Base-by-base conservation (phyloP, 2,797 vertebrate species). In the Acropternis orthonyx region DNA sequence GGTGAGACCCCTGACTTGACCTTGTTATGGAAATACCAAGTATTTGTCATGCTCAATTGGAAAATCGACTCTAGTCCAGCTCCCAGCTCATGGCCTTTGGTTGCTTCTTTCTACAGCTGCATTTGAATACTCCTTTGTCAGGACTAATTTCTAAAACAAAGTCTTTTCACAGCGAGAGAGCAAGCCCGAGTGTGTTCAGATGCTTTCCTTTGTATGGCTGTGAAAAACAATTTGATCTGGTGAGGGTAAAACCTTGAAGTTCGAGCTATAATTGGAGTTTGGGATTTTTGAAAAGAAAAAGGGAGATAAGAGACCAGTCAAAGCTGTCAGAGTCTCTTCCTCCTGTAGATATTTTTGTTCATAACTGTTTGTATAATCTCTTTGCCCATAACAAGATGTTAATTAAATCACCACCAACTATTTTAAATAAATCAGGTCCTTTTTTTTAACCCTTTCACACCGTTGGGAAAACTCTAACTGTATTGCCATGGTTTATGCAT, bases 181-280 rank as follows among this genome's bases (percentile, higher is more conserved):
- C 56, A 65, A 94, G 63, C 59, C 51, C 1, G 0, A 9, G 26
- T 74, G 75, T 58, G 41, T 83, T 91, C 65, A 62, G 58, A 82
- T 63, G 56, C 85, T 93, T 94, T 92, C 36, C 32, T 94, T 91
- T 83, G 51, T 77, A 34, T 71, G 72, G 43, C 73, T 92, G 81
- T 73, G 83, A 92, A 96, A 93, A 44, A 28, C 22, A 63, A 91
- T 96, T 97, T 96, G 82, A 96, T 98, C 88, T 96, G 94, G 54
- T 8, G 24, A 96, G 91, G 74, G 73, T 87, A 81, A 89, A 95
- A 96, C 84, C 95, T 94, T 97, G 95, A 97, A 93, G 92, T 95
- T 93, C 80, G 92, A 97, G 91, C 94, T 95, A 86, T 97, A 96
- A 97, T 97, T 97, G 95, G 95, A 97, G 73, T 95, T 91, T n/a